phyloP scores from a whole-genome alignment of 1,140 invertebrate species.

The Leptonema lineaticorne region DNA sequence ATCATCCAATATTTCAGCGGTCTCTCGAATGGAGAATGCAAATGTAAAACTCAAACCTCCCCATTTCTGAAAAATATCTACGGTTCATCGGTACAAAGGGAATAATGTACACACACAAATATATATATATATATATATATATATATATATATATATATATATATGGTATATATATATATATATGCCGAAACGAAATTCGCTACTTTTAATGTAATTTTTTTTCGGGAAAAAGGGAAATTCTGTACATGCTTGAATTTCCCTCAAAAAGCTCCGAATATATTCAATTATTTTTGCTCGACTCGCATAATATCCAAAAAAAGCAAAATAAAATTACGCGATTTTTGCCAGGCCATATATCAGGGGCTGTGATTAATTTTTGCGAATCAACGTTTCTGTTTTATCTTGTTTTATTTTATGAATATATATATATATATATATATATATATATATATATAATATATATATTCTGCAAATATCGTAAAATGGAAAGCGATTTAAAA shows the following conservation, averaged over 20 bases:
- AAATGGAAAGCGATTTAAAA: too few species aligned
- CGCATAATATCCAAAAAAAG: not conserved
- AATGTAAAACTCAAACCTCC: conserved; percentile 1
- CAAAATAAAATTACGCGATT: conserved; percentile 3
- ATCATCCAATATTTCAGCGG: conserved; percentile 18
- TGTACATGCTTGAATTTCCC: conserved; percentile 11
- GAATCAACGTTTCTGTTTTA: not conserved
- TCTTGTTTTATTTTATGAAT: not conserved
- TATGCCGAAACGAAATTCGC: conserved; percentile 1
- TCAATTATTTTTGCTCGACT: not conserved
- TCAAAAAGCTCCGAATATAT: conserved; percentile 7
- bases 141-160: too few species aligned
- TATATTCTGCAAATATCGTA: too few species aligned
- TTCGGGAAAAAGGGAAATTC: not conserved
- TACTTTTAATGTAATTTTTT: conserved; percentile 18
- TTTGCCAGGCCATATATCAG: not conserved
- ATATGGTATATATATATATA: too few species aligned
- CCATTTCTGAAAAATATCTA: conserved; percentile 3
- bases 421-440: too few species aligned
- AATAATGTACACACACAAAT: conserved; percentile 6
- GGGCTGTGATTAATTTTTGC: not conserved
- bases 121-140: too few species aligned
- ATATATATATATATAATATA: too few species aligned
- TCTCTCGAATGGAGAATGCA: conserved; percentile 17
- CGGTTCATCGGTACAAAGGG: conserved; percentile 17